Conservation (phyloP, 2,888 invertebrate genomes). For the Thymelicus sylvestris region DNA sequence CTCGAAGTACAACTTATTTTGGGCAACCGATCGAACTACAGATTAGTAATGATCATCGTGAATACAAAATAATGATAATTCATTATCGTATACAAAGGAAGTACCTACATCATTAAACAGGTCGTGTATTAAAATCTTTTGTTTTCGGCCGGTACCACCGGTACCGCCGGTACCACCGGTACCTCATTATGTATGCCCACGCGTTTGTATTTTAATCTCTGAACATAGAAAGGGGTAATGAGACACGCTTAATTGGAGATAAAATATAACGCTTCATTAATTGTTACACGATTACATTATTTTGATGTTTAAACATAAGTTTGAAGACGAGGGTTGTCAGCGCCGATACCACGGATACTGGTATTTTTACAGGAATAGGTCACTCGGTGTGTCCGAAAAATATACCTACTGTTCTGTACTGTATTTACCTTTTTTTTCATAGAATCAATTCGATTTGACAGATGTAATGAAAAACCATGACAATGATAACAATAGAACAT, state of each 20-base stretch:
- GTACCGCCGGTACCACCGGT: conserved; percentile 11
- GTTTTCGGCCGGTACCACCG: conserved; percentile 18
- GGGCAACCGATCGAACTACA: not conserved
- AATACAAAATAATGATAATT: conserved; percentile 11
- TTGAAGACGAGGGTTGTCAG: too few species aligned
- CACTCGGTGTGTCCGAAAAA: too few species aligned
- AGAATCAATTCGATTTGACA: too few species aligned
- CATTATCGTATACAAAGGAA: conserved; percentile 11
- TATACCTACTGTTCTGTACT: too few species aligned
- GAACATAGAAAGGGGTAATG: conserved; percentile 24
- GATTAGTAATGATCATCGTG: not conserved
- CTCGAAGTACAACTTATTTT: too few species aligned
- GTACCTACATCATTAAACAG: conserved; percentile 20
- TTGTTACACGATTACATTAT: conserved; percentile 10
- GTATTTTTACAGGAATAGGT: too few species aligned
- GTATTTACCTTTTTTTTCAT: too few species aligned
- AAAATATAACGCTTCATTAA: conserved; percentile 19
- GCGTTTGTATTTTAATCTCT: conserved; percentile 29
- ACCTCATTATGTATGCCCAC: conserved; percentile 29
- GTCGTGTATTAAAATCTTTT: conserved; percentile 21
- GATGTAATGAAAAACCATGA: too few species aligned
- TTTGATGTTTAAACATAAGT: not conserved
- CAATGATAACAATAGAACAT: too few species aligned
- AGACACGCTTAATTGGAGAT: conserved; percentile 23
- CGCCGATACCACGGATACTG: too few species aligned